Base-by-base conservation (phyloP, 2,797 vertebrate genomes). In the Apogon talboti region DNA sequence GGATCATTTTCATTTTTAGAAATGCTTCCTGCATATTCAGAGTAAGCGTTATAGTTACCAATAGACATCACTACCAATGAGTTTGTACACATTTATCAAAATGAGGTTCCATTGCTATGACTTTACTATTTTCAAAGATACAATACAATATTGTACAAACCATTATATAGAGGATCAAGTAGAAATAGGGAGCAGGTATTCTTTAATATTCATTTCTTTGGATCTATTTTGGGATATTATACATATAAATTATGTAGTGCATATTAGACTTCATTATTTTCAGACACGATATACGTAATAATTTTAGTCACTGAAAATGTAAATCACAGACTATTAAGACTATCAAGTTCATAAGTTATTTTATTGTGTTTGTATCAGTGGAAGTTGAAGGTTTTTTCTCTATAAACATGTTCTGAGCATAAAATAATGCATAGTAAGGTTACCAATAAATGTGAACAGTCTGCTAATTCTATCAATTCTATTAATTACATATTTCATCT, bases 391-490 rank as follows among this genome's bases (percentile, higher is more conserved):
- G 15, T 53, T 14, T 65, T 21, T 16, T 67, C 55, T 46, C 58
- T 10, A 48, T 13, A 6, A 40, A 49, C 10, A 13, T 24, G 13
- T n/a, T 73, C 18, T 53, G 30, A 28, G 24, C 16, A 53, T 45
- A 3, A 43, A 8, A 2, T 10, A 45, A 30, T 45, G 15, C 30
- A 45, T 4, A 40, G 30, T 46, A 12, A 42, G 16, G 6, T 46
- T 35, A 64, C 18, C 6, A 14, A 50, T 71, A 41, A 74, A 73
- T 78, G 80, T 86, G 63, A 82, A 84, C 40, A 62, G 14, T 54
- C 30, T 15, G 47, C 10, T 53, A 35, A 54, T 1, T 16, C 33
- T 42, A 55, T n/a, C 37, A 53, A 16, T 14, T 8, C 0, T 5
- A 6, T 44, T 13, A 37, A 24, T 33, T 33, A 15, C 15, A 8